phyloP scores from a whole-genome alignment of 2,888 invertebrate species.

The Agrotis exclamationis region DNA sequence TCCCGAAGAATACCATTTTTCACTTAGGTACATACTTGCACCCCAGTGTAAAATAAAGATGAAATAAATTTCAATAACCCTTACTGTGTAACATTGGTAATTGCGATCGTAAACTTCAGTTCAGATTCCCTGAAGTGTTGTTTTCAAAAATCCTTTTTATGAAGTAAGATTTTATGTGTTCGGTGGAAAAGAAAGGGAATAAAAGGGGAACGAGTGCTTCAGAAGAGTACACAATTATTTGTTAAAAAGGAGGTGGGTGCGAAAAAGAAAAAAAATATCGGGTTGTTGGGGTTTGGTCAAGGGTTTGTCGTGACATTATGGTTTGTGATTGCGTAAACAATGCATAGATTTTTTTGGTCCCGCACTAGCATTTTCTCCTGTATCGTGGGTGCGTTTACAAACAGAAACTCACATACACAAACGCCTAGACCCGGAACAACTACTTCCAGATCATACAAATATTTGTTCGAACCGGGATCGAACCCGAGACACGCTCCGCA shows the following conservation, averaged over 20 bases:
- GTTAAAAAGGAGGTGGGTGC: neutral
- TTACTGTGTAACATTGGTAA: slow-evolving; percentile 15
- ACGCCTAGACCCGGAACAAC: too few relatives aligned
- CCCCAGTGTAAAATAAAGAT: slow-evolving; percentile 20
- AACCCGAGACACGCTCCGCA: too few relatives aligned
- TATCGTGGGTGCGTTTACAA: too few relatives aligned
- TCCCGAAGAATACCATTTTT: slow-evolving; percentile 1
- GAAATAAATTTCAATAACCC: slow-evolving; percentile 30
- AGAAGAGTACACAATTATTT: neutral
- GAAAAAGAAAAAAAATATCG: too few relatives aligned
- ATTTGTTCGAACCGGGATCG: too few relatives aligned
- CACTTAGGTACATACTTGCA: neutral
- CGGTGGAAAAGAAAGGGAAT: neutral
- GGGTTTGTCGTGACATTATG: too few relatives aligned
- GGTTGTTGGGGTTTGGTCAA: too few relatives aligned
- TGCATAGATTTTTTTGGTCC: too few relatives aligned
- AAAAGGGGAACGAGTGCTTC: neutral
- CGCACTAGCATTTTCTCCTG: too few relatives aligned
- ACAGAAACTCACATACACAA: too few relatives aligned
- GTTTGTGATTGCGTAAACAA: too few relatives aligned
- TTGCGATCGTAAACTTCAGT: slow-evolving; percentile 35
- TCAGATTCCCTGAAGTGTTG: slow-evolving; percentile 27
- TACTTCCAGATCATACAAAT: too few relatives aligned
- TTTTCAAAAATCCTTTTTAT: slow-evolving; percentile 27
- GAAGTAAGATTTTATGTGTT: slow-evolving; percentile 5